phyloP scores from a whole-genome alignment of 2,888 invertebrate species.

The Caenorhabditis sp. region DNA sequence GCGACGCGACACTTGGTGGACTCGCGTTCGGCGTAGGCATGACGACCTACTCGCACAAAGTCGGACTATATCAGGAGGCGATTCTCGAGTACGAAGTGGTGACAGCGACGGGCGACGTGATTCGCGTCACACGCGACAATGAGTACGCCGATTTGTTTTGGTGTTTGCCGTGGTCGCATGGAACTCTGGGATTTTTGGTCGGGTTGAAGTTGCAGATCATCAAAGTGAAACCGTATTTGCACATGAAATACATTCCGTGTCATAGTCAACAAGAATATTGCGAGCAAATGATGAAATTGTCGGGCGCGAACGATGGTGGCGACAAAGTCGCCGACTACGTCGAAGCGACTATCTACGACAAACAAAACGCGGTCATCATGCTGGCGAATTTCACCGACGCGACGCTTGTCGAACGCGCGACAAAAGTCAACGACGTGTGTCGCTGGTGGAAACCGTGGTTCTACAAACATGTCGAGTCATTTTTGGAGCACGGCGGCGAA shows the following conservation, averaged over 20 bases:
- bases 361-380: slow-evolving; percentile 78
- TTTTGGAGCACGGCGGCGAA: slow-evolving; percentile 71
- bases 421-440: slow-evolving; percentile 75
- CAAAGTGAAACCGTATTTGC: slow-evolving; percentile 77
- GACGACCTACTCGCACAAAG: slow-evolving; percentile 80
- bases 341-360: slow-evolving; percentile 78
- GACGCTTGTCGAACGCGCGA: neutral
- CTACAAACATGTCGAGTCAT: slow-evolving; percentile 78
- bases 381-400: slow-evolving; percentile 76
- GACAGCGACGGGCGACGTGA: slow-evolving; percentile 77
- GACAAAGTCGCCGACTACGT: slow-evolving; percentile 76
- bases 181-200: slow-evolving; percentile 78
- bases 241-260: slow-evolving; percentile 77
- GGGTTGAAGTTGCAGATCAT: slow-evolving; percentile 78
- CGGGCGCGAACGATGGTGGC: slow-evolving; percentile 75
- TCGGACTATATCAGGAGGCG: slow-evolving; percentile 79
- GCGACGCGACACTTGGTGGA: slow-evolving; percentile 79
- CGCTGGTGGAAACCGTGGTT: slow-evolving; percentile 81
- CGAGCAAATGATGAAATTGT: slow-evolving; percentile 76
- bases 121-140: slow-evolving; percentile 72
- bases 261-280: slow-evolving; percentile 78
- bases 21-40: slow-evolving; percentile 80
- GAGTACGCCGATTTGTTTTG: slow-evolving; percentile 76
- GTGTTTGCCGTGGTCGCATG: slow-evolving; percentile 77
- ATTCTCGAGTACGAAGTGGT: slow-evolving; percentile 78